These are phyloP conservation scores for Denticeps clupeoides DNA, from an alignment of 2,797 vertebrate species.

Conservation along the genomic window DNA sequence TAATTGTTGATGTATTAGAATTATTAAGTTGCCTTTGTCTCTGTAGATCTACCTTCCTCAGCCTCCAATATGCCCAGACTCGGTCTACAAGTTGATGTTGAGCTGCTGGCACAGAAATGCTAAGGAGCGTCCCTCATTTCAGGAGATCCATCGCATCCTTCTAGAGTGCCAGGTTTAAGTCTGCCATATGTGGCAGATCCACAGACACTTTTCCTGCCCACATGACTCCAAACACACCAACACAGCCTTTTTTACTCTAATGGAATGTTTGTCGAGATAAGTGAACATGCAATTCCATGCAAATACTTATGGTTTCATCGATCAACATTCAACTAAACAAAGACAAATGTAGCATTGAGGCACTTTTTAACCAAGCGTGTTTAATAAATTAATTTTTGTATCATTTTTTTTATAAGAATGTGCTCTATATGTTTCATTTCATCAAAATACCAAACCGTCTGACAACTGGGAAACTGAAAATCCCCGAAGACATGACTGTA, in stretches of 20 bases:
- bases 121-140: constrained; percentile 86
- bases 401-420: constrained; percentile 12
- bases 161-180: constrained; percentile 59
- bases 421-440: too few relatives aligned
- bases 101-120: constrained; percentile 93
- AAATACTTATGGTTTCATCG: constrained; percentile 5
- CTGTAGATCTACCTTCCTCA: constrained; percentile 85
- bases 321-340: constrained; percentile 22
- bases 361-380: constrained; percentile 44
- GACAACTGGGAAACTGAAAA: too few relatives aligned
- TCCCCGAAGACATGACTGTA: too few relatives aligned
- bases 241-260: neutral
- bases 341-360: constrained; percentile 56
- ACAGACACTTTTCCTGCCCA: constrained; percentile 35
- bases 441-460: too few relatives aligned
- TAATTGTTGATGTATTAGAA: too few relatives aligned
- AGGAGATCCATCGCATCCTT: constrained; percentile 78
- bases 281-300: constrained; percentile 1
- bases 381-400: constrained; percentile 11
- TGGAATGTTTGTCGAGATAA: neutral
- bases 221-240: constrained; percentile 31
- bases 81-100: constrained; percentile 93
- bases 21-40: neutral
- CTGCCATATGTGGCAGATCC: constrained; percentile 15
- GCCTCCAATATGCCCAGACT: constrained; percentile 79